Evolutionary conservation across 37 sponge, comb jelly and placozoan species (phyloP).

Genomic region (Ephydatia muelleri): DNA sequence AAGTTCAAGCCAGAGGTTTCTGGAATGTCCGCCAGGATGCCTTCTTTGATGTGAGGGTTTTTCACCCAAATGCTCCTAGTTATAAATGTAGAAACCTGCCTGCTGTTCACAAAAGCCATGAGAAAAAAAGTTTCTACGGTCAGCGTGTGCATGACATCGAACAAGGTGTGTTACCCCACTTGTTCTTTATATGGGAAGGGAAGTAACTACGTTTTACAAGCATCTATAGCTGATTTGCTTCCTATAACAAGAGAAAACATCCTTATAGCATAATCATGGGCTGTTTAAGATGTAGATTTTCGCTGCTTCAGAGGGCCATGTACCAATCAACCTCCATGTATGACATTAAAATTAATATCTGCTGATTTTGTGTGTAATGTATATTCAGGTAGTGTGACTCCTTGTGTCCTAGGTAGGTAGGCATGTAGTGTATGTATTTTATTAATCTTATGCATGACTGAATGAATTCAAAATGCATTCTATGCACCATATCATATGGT

Average conservation of each 20-base stretch:
- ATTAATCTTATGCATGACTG: too few relatives aligned
- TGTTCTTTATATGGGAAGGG: slow-evolving; percentile 11
- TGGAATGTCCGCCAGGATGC: slow-evolving; percentile 23
- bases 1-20: slow-evolving; percentile 21
- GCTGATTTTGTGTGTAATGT: too few relatives aligned
- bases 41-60: slow-evolving; percentile 49
- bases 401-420: too few relatives aligned
- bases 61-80: slow-evolving; percentile 28
- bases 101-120: slow-evolving; percentile 3
- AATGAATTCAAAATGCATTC: too few relatives aligned
- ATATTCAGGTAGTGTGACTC: too few relatives aligned
- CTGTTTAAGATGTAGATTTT: too few relatives aligned
- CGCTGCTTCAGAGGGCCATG: too few relatives aligned
- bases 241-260: slow-evolving; percentile 2
- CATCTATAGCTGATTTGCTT: not conserved
- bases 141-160: slow-evolving; percentile 17
- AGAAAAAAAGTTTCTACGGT: slow-evolving; percentile 6
- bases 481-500: too few relatives aligned
- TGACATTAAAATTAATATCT: too few relatives aligned
- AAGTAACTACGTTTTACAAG: slow-evolving; percentile 20
- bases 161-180: not conserved
- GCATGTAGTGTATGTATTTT: too few relatives aligned
- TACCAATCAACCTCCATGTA: too few relatives aligned
- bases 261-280: too few relatives aligned
- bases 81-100: not conserved